phyloP scores from a whole-genome alignment of 37 sponge, comb jelly and placozoan species.

The Aplysina aerophoba region DNA sequence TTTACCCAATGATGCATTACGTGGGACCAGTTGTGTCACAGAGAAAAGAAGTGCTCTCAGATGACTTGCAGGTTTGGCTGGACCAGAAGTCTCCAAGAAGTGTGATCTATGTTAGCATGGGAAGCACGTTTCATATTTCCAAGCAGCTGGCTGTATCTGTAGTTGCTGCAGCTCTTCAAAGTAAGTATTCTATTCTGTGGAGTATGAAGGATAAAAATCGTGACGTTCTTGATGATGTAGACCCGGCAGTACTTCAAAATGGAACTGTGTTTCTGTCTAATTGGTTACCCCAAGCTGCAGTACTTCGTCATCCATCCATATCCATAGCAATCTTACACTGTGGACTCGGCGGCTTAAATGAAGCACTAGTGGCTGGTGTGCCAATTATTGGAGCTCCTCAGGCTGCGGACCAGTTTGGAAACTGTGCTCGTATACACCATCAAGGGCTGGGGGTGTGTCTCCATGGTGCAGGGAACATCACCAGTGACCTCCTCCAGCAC shows the following conservation, averaged over 20 bases:
- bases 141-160: slow-evolving; percentile 31
- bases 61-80: slow-evolving; percentile 51
- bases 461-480: not conserved
- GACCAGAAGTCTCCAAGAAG: not conserved
- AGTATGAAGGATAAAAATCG: slow-evolving; percentile 43
- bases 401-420: slow-evolving; percentile 38
- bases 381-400: slow-evolving; percentile 53
- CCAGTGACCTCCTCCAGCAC: not conserved
- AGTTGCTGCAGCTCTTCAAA: slow-evolving; percentile 22
- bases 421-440: slow-evolving; percentile 30
- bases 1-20: not conserved
- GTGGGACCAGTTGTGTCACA: slow-evolving; percentile 23
- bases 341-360: slow-evolving; percentile 62
- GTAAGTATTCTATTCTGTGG: slow-evolving; percentile 54
- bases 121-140: slow-evolving; percentile 15
- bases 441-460: slow-evolving; percentile 24
- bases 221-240: slow-evolving; percentile 32
- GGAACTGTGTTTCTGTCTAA: slow-evolving; percentile 39
- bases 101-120: slow-evolving; percentile 81
- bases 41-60: slow-evolving; percentile 18
- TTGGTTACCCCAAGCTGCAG: slow-evolving; percentile 65
- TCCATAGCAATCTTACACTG: slow-evolving; percentile 65
- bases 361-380: slow-evolving; percentile 60
- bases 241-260: not conserved
- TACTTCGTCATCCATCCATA: slow-evolving; percentile 44